Evolutionary conservation across 1,140 invertebrate genomes (phyloP), one percentile per base, ranked within the genome.

Genomic region (Muscidifurax raptorellus): DNA sequence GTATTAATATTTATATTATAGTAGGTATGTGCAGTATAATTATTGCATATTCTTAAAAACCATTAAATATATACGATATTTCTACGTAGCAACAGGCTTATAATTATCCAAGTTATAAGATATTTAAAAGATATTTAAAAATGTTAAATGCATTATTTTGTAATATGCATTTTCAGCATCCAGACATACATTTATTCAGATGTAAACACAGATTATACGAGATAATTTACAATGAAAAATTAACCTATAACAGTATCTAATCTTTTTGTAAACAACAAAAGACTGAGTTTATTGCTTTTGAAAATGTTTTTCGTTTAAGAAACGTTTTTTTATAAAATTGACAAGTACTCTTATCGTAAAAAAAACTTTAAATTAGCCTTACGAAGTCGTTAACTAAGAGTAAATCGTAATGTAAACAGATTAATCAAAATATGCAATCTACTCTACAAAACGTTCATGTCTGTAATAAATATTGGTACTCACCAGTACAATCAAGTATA

Each of bases 401-500:
- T 30, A 69, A 7, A 59, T 59, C n/a, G 22, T 6, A 22, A 59
- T 5, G 22, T n/a, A 7, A 59, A 69, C 2, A 27, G 4, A 30
- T 27, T 13, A 9, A 27, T n/a, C 4, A 30, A 30, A 28, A 66
- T 66, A 25, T 25, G 0, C 5, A n/a, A 7, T n/a, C n/a, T n/a
- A 7, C 6, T n/a, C 2, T 59, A n/a, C 22, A 4, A 59, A 22
- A 59, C 6, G 1, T 22, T 59, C 3, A 44, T 44, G 3, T 15
- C 2, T 18, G 5, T 52, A 52, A 18, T 22, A 44, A 3, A 47
- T 25, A 1, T 12, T 22, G 52, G 59, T 81, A 79, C 80, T 77
- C 22, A 82, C 84, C 84, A 0, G 75, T 82, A n/a, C 84, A 85
- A 77, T 85, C 75, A 27, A 44, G 30, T 32, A 80, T 85, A 64